phyloP scores from a whole-genome alignment of 1,140 invertebrate genomes.

The Hylyphantes graminicola region DNA sequence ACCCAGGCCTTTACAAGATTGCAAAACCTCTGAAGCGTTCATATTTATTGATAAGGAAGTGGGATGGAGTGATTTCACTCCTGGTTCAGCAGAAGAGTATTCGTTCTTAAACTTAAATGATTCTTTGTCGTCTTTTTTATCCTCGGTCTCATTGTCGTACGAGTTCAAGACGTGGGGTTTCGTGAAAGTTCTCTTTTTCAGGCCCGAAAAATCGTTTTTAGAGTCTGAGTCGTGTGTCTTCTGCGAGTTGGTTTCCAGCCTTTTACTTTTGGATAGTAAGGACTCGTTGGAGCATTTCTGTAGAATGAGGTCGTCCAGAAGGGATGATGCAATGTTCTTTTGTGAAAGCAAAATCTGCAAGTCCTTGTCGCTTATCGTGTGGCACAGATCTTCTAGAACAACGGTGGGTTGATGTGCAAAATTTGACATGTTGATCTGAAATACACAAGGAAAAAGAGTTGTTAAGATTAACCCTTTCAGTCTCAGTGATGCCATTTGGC shows the following conservation, averaged over 20 bases:
- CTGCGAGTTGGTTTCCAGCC: neutral
- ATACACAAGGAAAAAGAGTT: conserved; percentile 4
- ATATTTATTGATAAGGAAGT: conserved; percentile 66
- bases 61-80: conserved; percentile 15
- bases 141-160: neutral
- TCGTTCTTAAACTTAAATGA: conserved; percentile 21
- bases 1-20: conserved; percentile 65
- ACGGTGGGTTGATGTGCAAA: conserved; percentile 38
- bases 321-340: conserved; percentile 75
- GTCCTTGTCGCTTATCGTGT: conserved; percentile 74
- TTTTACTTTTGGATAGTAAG: neutral
- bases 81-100: neutral
- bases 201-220: conserved; percentile 11
- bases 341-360: conserved; percentile 78
- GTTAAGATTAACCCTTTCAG: too few species aligned
- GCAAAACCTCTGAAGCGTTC: conserved; percentile 66
- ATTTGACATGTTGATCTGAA: conserved; percentile 31
- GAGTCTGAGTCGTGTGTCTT: conserved; percentile 4
- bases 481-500: too few species aligned
- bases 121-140: conserved; percentile 19
- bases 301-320: conserved; percentile 82
- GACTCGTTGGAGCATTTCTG: conserved; percentile 76
- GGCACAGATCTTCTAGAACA: conserved; percentile 40
- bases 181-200: neutral
- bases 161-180: conserved; percentile 15